Evolutionary conservation across 2,797 vertebrate genomes (phyloP).

Genomic region (Smutsia gigantea): DNA sequence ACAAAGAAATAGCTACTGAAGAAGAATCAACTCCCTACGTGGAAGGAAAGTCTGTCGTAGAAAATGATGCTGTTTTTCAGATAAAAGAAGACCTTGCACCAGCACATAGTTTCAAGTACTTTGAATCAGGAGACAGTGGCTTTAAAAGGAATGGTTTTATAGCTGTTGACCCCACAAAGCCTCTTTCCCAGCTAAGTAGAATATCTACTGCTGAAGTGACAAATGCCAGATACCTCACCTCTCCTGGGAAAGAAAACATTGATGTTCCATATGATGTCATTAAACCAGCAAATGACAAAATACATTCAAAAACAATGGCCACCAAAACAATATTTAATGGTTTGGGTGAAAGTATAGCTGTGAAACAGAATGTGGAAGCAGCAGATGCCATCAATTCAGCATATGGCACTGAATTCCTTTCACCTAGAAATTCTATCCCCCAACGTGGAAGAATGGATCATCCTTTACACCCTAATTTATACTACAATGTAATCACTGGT

Average conservation of each 20-base stretch:
- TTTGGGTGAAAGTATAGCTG: background rate
- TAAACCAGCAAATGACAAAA: slow-evolving; percentile 13
- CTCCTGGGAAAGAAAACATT: background rate
- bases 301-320: background rate
- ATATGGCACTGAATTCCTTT: background rate
- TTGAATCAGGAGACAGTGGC: background rate
- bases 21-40: background rate
- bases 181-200: background rate
- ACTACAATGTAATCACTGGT: background rate
- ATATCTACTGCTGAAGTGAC: background rate
- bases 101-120: background rate
- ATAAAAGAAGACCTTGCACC: background rate
- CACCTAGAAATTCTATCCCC: background rate
- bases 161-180: background rate
- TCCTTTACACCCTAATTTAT: background rate
- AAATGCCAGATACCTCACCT: background rate
- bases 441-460: background rate
- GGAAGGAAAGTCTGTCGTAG: background rate
- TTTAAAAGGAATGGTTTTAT: background rate
- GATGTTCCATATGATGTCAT: background rate
- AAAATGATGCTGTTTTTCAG: slow-evolving; percentile 2
- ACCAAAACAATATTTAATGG: background rate
- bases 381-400: background rate
- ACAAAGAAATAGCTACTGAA: background rate
- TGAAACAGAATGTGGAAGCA: background rate